These are phyloP conservation scores for Peribatodes rhomboidaria DNA, from an alignment of 2,888 invertebrate species.

Conservation along the genomic window DNA sequence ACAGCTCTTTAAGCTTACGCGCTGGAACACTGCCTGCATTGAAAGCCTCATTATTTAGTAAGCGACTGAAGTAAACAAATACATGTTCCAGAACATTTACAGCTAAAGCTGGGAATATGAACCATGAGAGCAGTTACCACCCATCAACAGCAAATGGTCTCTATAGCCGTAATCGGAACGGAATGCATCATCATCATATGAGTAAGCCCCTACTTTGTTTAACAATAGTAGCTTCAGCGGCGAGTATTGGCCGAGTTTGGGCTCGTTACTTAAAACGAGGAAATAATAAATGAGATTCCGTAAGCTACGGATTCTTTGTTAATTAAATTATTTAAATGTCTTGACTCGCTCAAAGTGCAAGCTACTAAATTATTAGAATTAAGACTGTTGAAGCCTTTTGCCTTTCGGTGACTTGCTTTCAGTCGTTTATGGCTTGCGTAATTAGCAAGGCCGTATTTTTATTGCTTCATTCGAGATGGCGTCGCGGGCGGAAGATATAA, in stretches of 20 bases:
- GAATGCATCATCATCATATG: too few species aligned
- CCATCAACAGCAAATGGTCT: too few species aligned
- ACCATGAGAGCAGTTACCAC: too few species aligned
- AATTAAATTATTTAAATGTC: constrained; percentile 74
- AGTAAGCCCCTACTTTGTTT: constrained; percentile 7
- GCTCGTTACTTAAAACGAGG: constrained; percentile 49
- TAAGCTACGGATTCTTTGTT: constrained; percentile 67
- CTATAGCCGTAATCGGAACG: too few species aligned
- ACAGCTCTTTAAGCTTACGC: constrained; percentile 13
- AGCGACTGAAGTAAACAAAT: too few species aligned
- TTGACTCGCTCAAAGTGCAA: constrained; percentile 69
- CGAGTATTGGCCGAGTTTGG: constrained; percentile 48
- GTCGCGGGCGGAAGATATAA: background rate
- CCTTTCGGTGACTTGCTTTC: constrained; percentile 58
- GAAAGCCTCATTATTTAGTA: constrained; percentile 19
- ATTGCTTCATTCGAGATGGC: constrained; percentile 12
- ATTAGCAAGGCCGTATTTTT: constrained; percentile 43
- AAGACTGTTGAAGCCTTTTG: constrained; percentile 64
- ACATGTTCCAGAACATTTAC: too few species aligned
- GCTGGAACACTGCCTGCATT: constrained; percentile 7
- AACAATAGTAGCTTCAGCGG: constrained; percentile 18
- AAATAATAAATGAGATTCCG: constrained; percentile 63
- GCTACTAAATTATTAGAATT: constrained; percentile 71
- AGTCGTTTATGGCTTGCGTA: constrained; percentile 45
- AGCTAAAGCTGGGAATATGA: too few species aligned